Evolutionary conservation across 2,797 vertebrate genomes (phyloP), one percentile per base, ranked within the genome.

Genomic region (Ptychobarbus kaznakovi): DNA sequence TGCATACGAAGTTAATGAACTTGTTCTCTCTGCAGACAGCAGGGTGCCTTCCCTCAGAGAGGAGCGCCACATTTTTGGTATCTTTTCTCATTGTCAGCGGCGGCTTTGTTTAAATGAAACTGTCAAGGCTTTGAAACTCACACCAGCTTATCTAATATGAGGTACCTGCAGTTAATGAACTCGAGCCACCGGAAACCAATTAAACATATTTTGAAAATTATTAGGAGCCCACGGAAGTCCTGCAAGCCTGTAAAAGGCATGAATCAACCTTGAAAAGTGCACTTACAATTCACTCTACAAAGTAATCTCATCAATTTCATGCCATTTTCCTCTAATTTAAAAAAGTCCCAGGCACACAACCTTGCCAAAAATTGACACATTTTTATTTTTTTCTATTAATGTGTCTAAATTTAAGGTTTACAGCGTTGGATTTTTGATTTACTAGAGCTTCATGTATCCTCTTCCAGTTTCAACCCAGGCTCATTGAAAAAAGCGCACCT

Each of bases 91-190:
- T 56, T 70, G 66, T 81, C 35, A 56, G 20, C 2, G 13, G 40
- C 35, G 15, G 28, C 32, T 85, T 74, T 85, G 9, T 66, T 65
- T 85, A 73, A 84, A 46, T 70, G 51, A 84, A 84, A 78, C 53
- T 65, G 84, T 80, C 84, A 80, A 74, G 44, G 84, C 77, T 74
- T 80, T 85, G 69, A 80, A 85, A 74, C 56, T 80, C 56, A 74
- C 77, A 74, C 84, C 56, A 28, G 84, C 44, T 49, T 85, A 79
- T 85, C 65, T 44, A 70, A 79, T 72, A 61, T 16, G 51, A 85
- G 66, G 10, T 79, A 84, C 65, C 76, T 85, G 66, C 83, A 46
- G n/a, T 70, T 79, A 84, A 70, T 58, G 65, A 78, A 70, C 75
- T 78, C 4, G 18, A 78, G 63, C 65, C 49, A 79, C 72, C 20